Evolutionary conservation across 2,888 invertebrate genomes (phyloP).

Genomic region (Nasonia oneida): DNA sequence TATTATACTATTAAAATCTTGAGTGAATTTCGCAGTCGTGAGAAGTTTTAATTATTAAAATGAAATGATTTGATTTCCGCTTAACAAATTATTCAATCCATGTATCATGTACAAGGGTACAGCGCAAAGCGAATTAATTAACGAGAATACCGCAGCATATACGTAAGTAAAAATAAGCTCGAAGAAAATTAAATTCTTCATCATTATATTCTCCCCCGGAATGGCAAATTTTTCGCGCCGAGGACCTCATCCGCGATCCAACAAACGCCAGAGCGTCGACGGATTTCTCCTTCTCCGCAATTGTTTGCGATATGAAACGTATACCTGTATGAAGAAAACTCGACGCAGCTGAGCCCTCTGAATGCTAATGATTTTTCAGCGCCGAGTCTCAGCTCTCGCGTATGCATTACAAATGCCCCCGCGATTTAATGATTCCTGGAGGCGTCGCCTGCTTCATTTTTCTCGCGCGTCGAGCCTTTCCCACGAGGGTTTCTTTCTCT

Average conservation of each 20-base stretch:
- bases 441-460: conserved; percentile 18
- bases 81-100: neutral
- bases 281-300: too few relatives aligned
- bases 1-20: too few relatives aligned
- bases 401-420: conserved; percentile 3
- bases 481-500: conserved; percentile 39
- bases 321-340: too few relatives aligned
- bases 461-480: conserved; percentile 39
- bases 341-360: neutral
- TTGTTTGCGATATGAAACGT: too few relatives aligned
- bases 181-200: too few relatives aligned
- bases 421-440: conserved; percentile 47
- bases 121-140: neutral
- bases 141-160: neutral
- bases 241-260: too few relatives aligned
- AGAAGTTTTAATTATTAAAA: too few relatives aligned
- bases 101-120: neutral
- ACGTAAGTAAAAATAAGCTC: neutral
- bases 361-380: conserved; percentile 51
- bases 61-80: too few relatives aligned
- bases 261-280: too few relatives aligned
- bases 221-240: too few relatives aligned
- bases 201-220: too few relatives aligned
- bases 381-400: neutral
- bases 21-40: too few relatives aligned